Percentiles rank a stretch among this genome's conserved stretches.
Conservation (phyloP, 2,888 invertebrate species). For the Caenorhabditis sp. region DNA sequence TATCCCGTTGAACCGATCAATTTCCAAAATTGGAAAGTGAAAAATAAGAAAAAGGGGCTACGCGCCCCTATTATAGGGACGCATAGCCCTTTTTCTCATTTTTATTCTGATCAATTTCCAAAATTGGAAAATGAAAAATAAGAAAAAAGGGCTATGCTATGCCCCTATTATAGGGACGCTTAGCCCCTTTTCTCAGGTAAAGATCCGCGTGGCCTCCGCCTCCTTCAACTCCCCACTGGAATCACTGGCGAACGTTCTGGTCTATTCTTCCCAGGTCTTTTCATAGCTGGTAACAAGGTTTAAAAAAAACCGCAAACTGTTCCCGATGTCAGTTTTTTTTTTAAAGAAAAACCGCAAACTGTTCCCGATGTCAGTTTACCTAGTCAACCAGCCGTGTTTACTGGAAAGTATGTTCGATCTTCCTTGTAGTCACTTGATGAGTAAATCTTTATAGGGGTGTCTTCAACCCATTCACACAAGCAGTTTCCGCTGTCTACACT, state of each 20-base stretch:
- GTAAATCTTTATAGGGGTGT: conserved; percentile 41
- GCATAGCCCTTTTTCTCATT: too few relatives aligned
- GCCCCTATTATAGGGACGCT: too few relatives aligned
- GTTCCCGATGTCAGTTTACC: conserved; percentile 62
- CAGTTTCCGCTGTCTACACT: conserved; percentile 56
- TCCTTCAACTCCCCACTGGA: conserved; percentile 61
- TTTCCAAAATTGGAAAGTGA: too few relatives aligned
- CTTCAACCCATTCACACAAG: conserved; percentile 65
- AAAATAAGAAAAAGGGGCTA: too few relatives aligned
- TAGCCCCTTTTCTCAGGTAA: conserved; percentile 55
- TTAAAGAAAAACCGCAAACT: conserved; percentile 54
- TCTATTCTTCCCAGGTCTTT: conserved; percentile 58
- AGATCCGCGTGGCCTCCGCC: conserved; percentile 59
- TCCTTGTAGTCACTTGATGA: neutral
- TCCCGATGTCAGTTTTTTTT: too few relatives aligned
- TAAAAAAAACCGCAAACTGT: conserved; percentile 58
- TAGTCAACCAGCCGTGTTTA: too few relatives aligned
- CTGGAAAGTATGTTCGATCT: conserved; percentile 50
- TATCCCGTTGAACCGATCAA: conserved; percentile 47
- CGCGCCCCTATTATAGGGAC: too few relatives aligned
- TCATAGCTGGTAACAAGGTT: conserved; percentile 62
- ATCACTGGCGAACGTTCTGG: conserved; percentile 62
- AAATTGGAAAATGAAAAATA: too few relatives aligned
- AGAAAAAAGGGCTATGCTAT: too few relatives aligned
- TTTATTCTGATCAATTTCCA: too few relatives aligned